Base-by-base conservation (phyloP, 2,888 invertebrate genomes). In the Pseudanteris insignis region DNA sequence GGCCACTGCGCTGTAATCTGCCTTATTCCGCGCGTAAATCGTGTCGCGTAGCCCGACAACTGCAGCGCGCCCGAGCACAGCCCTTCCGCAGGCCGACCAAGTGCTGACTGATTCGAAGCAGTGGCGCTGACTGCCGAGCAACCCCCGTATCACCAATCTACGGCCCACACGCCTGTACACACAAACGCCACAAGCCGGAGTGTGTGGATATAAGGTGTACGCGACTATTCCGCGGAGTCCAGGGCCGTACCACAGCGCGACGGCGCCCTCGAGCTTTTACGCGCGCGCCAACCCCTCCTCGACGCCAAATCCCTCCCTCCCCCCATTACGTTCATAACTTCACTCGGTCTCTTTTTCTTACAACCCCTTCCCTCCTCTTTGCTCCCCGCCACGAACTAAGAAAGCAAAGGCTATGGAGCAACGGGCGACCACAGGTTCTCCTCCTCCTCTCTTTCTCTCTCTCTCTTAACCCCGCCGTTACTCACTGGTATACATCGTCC, bases 81-180 rank as follows among this genome's bases (percentile, higher is more conserved):
- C 64, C 64, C 61, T 46, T 54, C 44, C 38, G 51, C 33, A 59
- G 64, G 64, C 48, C 53, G 51, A 64, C 62, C 62, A 62, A 62
- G 59, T 55, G 48, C 64, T 29, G 59, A 64, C 64, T 64, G 62
- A 50, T 50, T 58, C 43, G 41, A 47, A 46, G 50, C 36, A 51
- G 61, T 59, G 58, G 64, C 58, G 64, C 61, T 61, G 47, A 62
- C 61, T 62, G 53, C 40, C 53, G 55, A 53, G 53, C 61, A 30
- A 63, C 63, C 63, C 64, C 50, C 50, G 40, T 43, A 47, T 32
- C 46, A 57, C 55, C 63, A 44, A 55, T 63, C 60, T 46, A 50
- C 44, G 46, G 50, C 40, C 54, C 55, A 41, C 60, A 60, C 50
- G 61, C 60, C 54, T 28, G 34, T 54, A 61, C 50, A 50, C 50